Base-by-base conservation (phyloP, 1,140 invertebrate species). In the Cydia amplana region DNA sequence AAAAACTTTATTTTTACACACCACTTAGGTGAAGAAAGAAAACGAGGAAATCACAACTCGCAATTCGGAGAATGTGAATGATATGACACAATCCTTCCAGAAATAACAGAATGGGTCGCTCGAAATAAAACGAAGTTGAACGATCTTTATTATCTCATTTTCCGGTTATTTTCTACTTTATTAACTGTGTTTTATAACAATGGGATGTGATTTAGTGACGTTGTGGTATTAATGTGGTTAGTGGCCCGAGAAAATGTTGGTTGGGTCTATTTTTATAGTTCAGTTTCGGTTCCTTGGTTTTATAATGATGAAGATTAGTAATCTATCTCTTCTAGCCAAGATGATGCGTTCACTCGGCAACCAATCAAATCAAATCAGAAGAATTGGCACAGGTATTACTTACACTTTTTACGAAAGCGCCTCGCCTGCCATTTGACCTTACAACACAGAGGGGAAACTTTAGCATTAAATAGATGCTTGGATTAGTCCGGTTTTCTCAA, bases 81-180 rank as follows among this genome's bases (percentile, higher is more conserved):
- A 60, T 60, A 20, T 60, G 55, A 23, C n/a, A 23, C 55, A 23
- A 23, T 51, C n/a, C 49, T 14, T 60, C 18, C 55, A 60, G 55
- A 60, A 60, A 60, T 60, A 60, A 60, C 55, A n/a, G 55, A 51
- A 51, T 51, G 49, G n/a, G 55, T 10, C 2, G 18, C 55, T 23
- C 55, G 55, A 60, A 60, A 60, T 60, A 60, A 60, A 60, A 60
- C 55, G 55, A 23, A 60, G 55, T 60, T 60, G 55, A 60, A 60
- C 55, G 49, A 51, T 18, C 55, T 60, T 60, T 60, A 12, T 23
- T 60, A 60, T 60, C 20, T 18, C 1, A 60, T 60, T 60, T 60
- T 60, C 55, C 55, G 55, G 20, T 23, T 60, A 23, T 23, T 60
- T 60, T 60, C 55, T 60, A 10, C 55, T 10, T 60, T 23, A 60